Conservation (phyloP, 2,888 invertebrate species). For the Lochmaea capreae region DNA sequence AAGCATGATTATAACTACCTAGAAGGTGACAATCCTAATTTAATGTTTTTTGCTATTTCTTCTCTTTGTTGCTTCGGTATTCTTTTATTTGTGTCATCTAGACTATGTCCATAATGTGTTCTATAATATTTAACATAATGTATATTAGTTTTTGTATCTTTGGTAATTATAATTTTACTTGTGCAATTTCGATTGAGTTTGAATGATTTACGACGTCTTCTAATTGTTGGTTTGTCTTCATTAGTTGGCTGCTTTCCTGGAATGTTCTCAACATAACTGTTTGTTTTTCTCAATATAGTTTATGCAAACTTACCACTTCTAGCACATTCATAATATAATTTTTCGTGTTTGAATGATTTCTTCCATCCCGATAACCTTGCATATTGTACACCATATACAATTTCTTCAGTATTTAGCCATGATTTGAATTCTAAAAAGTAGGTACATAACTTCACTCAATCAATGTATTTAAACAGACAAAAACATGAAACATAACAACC, state of each 20-base stretch:
- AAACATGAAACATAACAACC: neutral
- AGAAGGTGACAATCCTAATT: neutral
- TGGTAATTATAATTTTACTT: slow-evolving; percentile 1
- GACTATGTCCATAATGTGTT: neutral
- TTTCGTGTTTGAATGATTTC: slow-evolving; percentile 1
- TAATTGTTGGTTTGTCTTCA: slow-evolving; percentile 1
- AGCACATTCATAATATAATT: neutral
- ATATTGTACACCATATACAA: neutral
- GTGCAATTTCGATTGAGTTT: slow-evolving; percentile 1
- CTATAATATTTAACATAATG: neutral
- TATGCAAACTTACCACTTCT: neutral
- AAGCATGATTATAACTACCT: neutral
- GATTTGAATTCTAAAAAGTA: neutral
- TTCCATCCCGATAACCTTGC: neutral
- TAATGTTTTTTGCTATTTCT: neutral
- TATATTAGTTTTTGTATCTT: neutral
- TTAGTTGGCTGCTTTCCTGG: neutral
- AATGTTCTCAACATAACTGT: neutral
- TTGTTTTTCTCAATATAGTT: neutral
- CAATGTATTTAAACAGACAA: too few species aligned
- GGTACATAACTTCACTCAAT: too few species aligned
- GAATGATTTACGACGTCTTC: neutral
- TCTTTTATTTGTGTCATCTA: neutral
- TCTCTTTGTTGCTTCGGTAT: neutral
- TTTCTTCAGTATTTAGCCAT: neutral